Evolutionary conservation across 2,888 invertebrate genomes (phyloP).

Genomic region (Nephrotoma guestfalica): DNA sequence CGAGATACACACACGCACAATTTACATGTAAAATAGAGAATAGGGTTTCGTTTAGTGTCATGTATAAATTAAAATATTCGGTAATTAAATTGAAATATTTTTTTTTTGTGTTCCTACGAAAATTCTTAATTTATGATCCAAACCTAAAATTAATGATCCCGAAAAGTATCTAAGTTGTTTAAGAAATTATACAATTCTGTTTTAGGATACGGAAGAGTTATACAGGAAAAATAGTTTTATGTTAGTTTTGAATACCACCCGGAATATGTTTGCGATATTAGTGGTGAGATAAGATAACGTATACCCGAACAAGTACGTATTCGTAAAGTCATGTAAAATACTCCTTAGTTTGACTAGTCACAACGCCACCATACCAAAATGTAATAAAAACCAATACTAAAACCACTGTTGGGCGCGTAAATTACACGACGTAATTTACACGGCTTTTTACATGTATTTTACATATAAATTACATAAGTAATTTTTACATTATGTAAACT

Average conservation of each 20-base stretch:
- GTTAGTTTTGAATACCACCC: background rate
- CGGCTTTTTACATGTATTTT: no score
- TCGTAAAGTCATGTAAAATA: no score
- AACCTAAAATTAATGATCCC: background rate
- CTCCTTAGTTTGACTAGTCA: no score
- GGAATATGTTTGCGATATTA: background rate
- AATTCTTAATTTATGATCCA: background rate
- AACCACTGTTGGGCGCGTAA: no score
- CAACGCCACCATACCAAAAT: no score
- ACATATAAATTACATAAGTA: no score
- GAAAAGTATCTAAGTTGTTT: background rate
- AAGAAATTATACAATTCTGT: background rate
- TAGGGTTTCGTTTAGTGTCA: background rate
- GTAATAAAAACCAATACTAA: no score
- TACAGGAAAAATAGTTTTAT: background rate
- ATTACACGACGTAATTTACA: no score
- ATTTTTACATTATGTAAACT: no score
- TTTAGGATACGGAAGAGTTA: background rate
- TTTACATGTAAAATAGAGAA: background rate
- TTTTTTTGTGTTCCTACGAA: background rate
- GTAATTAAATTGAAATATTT: background rate
- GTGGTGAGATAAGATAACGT: no score
- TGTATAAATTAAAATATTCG: no score
- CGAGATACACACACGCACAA: background rate
- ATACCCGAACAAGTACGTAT: no score